Conservation (phyloP, 2,797 vertebrate species). For the Aldrovandia affinis region DNA sequence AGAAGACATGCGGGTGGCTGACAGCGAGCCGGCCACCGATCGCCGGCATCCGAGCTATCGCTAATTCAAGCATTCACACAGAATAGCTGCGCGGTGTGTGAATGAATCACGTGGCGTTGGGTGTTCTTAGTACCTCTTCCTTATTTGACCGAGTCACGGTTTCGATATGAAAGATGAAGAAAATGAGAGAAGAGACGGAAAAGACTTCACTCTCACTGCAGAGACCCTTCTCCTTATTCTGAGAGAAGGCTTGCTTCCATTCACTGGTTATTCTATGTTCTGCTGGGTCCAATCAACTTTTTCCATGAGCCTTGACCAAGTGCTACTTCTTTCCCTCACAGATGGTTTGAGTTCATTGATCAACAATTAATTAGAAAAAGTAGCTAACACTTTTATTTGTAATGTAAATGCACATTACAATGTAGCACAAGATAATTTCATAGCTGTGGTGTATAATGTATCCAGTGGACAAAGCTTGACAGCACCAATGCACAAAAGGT, state of each 20-base stretch:
- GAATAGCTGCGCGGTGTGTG: not conserved
- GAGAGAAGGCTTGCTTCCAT: not conserved
- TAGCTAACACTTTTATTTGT: no score
- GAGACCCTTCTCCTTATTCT: not conserved
- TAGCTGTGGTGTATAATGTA: not conserved
- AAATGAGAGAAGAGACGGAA: not conserved
- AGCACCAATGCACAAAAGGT: not conserved
- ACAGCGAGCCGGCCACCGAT: not conserved
- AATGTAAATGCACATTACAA: not conserved
- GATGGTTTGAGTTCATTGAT: no score
- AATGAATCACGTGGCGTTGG: not conserved
- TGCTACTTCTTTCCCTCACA: no score
- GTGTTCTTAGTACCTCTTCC: not conserved
- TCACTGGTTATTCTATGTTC: not conserved
- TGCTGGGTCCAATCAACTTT: no score
- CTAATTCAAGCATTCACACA: not conserved
- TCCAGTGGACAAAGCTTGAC: not conserved
- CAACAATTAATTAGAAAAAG: no score
- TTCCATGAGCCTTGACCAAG: no score
- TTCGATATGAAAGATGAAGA: not conserved
- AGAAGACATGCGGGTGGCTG: not conserved
- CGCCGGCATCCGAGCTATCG: not conserved
- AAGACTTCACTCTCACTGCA: not conserved
- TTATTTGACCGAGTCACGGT: conserved; percentile 6
- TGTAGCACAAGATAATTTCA: not conserved